phyloP scores from a whole-genome alignment of 2,797 vertebrate genomes.

The Pelobates cultripes region DNA sequence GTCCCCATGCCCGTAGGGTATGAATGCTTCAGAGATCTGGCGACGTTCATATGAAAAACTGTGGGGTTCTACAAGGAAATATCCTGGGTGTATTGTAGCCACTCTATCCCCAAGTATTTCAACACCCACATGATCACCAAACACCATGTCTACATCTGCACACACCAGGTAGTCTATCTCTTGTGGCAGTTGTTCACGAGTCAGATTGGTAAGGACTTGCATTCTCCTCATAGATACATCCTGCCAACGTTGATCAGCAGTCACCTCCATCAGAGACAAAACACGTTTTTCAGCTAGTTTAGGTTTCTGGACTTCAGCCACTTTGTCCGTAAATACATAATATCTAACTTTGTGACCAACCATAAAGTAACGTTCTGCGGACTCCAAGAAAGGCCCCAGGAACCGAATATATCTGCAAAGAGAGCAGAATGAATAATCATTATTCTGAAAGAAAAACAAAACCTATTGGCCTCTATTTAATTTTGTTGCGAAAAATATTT shows the following conservation, averaged over 20 bases:
- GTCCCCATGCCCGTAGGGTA: constrained; percentile 68
- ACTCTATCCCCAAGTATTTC: constrained; percentile 76
- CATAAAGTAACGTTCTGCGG: constrained; percentile 77
- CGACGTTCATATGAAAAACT: constrained; percentile 62
- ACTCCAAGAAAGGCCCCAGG: constrained; percentile 69
- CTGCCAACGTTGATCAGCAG: constrained; percentile 69
- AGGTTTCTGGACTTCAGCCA: constrained; percentile 60
- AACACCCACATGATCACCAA: constrained; percentile 70
- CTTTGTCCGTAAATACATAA: constrained; percentile 78
- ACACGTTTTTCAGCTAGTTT: constrained; percentile 65
- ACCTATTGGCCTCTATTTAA: too few species aligned
- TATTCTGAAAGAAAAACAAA: background rate
- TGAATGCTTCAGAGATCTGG: constrained; percentile 61
- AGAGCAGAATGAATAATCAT: too few species aligned
- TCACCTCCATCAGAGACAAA: constrained; percentile 67
- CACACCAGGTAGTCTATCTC: constrained; percentile 76
- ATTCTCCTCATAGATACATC: constrained; percentile 65
- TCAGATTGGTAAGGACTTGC: constrained; percentile 65
- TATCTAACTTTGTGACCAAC: constrained; percentile 74
- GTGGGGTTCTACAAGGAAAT: constrained; percentile 58
- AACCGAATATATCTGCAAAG: constrained; percentile 66
- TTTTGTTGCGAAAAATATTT: too few species aligned
- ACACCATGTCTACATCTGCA: constrained; percentile 73
- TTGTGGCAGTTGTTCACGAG: constrained; percentile 58
- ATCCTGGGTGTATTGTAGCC: constrained; percentile 74